Conservation (phyloP, 1,140 invertebrate genomes). For the Rhynchophorus ferrugineus region DNA sequence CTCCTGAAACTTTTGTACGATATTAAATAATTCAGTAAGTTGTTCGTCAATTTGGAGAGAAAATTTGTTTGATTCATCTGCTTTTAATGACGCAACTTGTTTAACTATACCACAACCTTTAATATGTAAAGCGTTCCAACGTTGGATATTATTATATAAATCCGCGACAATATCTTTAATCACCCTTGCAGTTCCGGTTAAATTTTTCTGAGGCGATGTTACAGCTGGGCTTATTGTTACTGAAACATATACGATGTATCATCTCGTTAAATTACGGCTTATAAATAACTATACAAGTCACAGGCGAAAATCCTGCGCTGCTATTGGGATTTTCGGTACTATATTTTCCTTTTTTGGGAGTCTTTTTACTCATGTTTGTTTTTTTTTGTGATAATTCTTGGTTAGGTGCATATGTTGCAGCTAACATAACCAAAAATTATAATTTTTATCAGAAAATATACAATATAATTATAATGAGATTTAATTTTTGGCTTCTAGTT, state of each 20-base stretch:
- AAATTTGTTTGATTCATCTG: conserved; percentile 23
- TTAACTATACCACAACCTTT: conserved; percentile 33
- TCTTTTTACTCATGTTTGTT: background rate
- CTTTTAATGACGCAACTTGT: conserved; percentile 32
- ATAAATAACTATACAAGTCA: background rate
- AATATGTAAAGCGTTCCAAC: conserved; percentile 38
- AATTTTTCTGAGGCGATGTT: conserved; percentile 32
- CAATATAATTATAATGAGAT: too few relatives aligned
- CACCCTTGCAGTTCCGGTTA: conserved; percentile 36
- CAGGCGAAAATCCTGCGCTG: background rate
- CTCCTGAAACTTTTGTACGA: conserved; percentile 23
- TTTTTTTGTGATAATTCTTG: too few relatives aligned
- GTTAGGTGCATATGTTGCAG: too few relatives aligned
- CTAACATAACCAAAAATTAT: too few relatives aligned
- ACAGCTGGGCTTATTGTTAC: conserved; percentile 33
- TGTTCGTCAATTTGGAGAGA: conserved; percentile 28
- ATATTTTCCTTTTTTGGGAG: background rate
- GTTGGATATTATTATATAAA: conserved; percentile 38
- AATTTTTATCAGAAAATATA: too few relatives aligned
- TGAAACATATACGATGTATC: conserved; percentile 27
- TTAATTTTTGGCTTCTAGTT: too few relatives aligned
- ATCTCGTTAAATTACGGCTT: too few relatives aligned
- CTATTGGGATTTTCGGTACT: too few relatives aligned
- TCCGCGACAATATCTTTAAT: conserved; percentile 36
- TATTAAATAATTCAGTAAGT: conserved; percentile 24